Evolutionary conservation across 2,888 invertebrate species (phyloP), one percentile per base, ranked within the genome.

Genomic region (Macaria liturata): DNA sequence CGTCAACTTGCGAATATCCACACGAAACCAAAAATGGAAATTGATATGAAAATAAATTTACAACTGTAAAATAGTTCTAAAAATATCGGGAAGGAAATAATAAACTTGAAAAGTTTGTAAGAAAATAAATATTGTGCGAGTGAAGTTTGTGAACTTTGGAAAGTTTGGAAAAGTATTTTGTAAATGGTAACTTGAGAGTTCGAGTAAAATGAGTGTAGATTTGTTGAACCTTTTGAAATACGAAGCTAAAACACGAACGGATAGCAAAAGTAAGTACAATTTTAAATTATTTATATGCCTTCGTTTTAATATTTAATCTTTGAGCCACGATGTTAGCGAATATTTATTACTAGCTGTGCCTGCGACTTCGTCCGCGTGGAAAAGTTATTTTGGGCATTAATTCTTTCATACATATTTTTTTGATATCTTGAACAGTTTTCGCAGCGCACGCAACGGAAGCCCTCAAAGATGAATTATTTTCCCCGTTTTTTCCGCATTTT

Each of bases 161-260:
- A 65, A 57, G 60, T 61, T 57, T 61, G 47, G 5, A 49, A 67
- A 69, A 61, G 67, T 65, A 62, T 57, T 61, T 66, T 47, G 42
- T 67, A 57, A 32, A 64, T 67, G 55, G 44, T 65, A 67, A 68
- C 49, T 66, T 68, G 61, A 65, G 67, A 63, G 60, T 61, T 65
- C 57, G 37, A 61, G 56, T 76, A 89, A 83, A 82, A 89, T 89
- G 89, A 87, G 83, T 85, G 85, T 81, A 60, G 79, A 84, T 70
- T 72, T 87, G 40, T 71, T 85, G 46, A 80, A 78, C 63, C 66
- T 84, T 61, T 62, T 84, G 56, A 85, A 83, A 69, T 68, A 82
- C 80, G 84, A 86, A 74, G 70, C 75, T 42, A 79, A 76, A 71
- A 61, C 72, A 74, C 69, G 69, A 55, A 64, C 67, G 49, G 68